Conservation (phyloP, 1,140 invertebrate species). For the Heliconius himera region DNA sequence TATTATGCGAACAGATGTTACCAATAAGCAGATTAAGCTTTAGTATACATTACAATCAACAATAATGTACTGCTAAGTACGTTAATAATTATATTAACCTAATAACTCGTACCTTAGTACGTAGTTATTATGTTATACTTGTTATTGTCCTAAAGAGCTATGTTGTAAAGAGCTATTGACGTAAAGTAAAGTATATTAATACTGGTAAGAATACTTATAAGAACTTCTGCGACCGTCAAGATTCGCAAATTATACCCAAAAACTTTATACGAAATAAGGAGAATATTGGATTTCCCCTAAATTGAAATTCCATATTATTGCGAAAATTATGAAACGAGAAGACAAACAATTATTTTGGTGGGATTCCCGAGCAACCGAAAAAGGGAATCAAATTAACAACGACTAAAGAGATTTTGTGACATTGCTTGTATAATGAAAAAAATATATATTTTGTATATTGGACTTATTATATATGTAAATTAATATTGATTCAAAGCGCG, state of each 20-base stretch:
- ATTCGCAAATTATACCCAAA: conserved; percentile 4
- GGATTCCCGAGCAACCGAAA: neutral
- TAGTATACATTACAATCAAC: neutral
- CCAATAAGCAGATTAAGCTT: conserved; percentile 10
- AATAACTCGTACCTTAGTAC: no score
- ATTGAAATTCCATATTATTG: conserved; percentile 14
- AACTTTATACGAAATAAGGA: conserved; percentile 1
- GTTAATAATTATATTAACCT: no score
- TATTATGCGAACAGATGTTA: neutral
- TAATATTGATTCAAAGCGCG: no score
- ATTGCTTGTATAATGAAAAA: neutral
- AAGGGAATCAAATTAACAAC: neutral
- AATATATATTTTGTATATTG: no score
- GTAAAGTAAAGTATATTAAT: neutral
- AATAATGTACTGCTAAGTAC: neutral
- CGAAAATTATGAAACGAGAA: conserved; percentile 9
- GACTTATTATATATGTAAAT: no score
- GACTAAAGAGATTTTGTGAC: neutral
- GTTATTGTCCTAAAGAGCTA: no score
- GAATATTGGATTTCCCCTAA: conserved; percentile 2
- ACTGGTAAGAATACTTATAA: neutral
- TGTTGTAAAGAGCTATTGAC: no score
- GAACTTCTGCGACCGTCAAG: neutral
- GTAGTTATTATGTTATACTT: no score
- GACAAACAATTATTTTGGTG: neutral